Percentiles rank a stretch among this genome's conserved stretches.
Conservation (phyloP, 1,140 invertebrate genomes). For the Drosophila carrolli region DNA sequence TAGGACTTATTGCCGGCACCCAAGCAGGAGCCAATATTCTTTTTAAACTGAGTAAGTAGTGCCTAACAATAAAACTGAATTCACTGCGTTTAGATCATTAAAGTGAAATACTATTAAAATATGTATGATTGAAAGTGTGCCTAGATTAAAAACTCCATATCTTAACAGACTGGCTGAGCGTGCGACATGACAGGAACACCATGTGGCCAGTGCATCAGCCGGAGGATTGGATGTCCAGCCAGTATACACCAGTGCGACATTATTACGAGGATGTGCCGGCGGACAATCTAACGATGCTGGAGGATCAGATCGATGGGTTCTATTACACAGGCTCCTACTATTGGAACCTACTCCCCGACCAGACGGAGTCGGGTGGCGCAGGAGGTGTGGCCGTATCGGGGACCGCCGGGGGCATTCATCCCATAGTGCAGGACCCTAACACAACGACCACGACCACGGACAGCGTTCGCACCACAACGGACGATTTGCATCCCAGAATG, state of each 20-base stretch:
- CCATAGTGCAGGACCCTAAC: constrained; percentile 58
- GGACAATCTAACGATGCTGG: constrained; percentile 72
- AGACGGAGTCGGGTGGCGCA: constrained; percentile 8
- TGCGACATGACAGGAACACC: constrained; percentile 92
- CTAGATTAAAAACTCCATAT: neutral
- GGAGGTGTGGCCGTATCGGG: constrained; percentile 21
- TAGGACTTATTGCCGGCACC: constrained; percentile 94
- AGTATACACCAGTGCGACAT: constrained; percentile 83
- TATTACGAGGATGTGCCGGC: constrained; percentile 75
- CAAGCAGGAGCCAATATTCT: constrained; percentile 91
- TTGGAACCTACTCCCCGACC: constrained; percentile 62
- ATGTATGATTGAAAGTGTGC: neutral
- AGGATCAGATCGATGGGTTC: constrained; percentile 79
- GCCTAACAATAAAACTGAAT: too few species aligned
- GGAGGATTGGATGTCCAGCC: constrained; percentile 86
- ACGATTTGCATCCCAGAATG: constrained; percentile 30
- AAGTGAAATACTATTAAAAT: too few species aligned
- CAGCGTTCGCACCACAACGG: constrained; percentile 33
- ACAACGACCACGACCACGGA: constrained; percentile 48
- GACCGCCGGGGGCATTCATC: constrained; percentile 8
- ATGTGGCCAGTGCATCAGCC: constrained; percentile 92
- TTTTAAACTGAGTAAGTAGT: constrained; percentile 87
- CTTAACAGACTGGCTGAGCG: constrained; percentile 91
- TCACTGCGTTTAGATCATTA: too few species aligned
- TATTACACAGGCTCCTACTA: constrained; percentile 69